Base-by-base conservation (phyloP, 2,797 vertebrate species). In the Sandelia bainsii region DNA sequence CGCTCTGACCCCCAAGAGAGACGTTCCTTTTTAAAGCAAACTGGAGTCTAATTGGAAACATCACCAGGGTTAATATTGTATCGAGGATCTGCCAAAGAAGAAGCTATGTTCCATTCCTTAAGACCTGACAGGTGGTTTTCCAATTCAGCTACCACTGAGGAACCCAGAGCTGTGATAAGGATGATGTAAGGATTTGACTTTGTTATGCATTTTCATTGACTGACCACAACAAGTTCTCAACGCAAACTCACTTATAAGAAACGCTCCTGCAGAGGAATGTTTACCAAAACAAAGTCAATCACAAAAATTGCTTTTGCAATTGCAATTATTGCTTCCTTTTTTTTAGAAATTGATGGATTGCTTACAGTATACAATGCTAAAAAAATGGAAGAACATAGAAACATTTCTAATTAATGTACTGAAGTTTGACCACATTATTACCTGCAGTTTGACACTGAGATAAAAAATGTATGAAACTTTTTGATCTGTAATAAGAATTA, bases 1-100 rank as follows among this genome's bases (percentile, higher is more conserved):
- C 66, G 23, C 72, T 75, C 49, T 25, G 52, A 57, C 62, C 80
- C 77, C 74, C 72, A 37, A 69, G 82, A 75, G 84, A 81, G 69
- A 72, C 10, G 22, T 59, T 72, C 62, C 65, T 67, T 82, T 87
- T 80, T 63, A 58, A 78, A 74, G 69, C 72, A 75, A 85, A 71
- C 62, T 61, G 69, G 75, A 51, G 19, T 87, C 77, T 91, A 86
- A 93, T 90, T 87, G 77, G 79, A 87, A 82, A 85, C 77, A 75
- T 84, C 65, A 69, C 69, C 57, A 46, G 68, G 82, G 82, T 89
- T 83, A 89, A 79, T 78, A 78, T 70, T 12, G 51, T 67, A 77
- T 80, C 17, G 62, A 73, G 75, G 68, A 83, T 79, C 77, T 85
- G 83, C 85, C 79, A 84, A 74, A 79, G 62, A 64, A 75, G 71